Conservation (phyloP, 2,888 invertebrate species). For the Linhomoeus sp. region DNA sequence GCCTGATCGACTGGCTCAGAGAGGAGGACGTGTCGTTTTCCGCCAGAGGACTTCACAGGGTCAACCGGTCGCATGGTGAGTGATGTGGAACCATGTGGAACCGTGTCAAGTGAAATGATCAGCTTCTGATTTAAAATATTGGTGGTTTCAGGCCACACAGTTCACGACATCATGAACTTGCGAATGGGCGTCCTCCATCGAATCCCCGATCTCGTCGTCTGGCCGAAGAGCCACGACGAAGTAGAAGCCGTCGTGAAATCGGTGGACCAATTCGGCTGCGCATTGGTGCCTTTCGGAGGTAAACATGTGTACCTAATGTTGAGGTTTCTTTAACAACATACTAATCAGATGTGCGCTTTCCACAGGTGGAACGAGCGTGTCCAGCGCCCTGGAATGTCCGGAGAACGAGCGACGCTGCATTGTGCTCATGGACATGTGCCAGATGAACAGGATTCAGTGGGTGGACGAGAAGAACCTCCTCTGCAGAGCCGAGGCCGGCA, state of each 20-base stretch:
- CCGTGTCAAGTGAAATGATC: not conserved
- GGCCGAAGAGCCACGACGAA: conserved; percentile 45
- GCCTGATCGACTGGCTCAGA: conserved; percentile 67
- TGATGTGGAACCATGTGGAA: not conserved
- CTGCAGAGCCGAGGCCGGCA: conserved; percentile 65
- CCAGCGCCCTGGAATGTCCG: conserved; percentile 67
- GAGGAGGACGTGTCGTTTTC: conserved; percentile 58
- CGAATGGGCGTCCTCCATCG: conserved; percentile 50
- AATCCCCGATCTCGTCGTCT: conserved; percentile 78
- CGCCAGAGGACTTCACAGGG: conserved; percentile 40
- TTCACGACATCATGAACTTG: conserved; percentile 63
- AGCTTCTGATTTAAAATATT: no score
- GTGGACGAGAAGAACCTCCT: conserved; percentile 63
- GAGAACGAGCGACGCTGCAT: conserved; percentile 54
- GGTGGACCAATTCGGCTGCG: conserved; percentile 52
- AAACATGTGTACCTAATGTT: conserved; percentile 2
- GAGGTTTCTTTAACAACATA: not conserved
- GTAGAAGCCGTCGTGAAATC: conserved; percentile 42
- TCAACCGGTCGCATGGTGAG: conserved; percentile 21
- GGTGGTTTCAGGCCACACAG: conserved; percentile 48
- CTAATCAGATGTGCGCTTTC: not conserved
- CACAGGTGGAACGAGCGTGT: conserved; percentile 65
- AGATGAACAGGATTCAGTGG: conserved; percentile 84
- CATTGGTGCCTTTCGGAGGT: conserved; percentile 46
- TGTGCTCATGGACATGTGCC: conserved; percentile 71